Conservation (phyloP, 2,888 invertebrate species). For the Drosophila meridiana region DNA sequence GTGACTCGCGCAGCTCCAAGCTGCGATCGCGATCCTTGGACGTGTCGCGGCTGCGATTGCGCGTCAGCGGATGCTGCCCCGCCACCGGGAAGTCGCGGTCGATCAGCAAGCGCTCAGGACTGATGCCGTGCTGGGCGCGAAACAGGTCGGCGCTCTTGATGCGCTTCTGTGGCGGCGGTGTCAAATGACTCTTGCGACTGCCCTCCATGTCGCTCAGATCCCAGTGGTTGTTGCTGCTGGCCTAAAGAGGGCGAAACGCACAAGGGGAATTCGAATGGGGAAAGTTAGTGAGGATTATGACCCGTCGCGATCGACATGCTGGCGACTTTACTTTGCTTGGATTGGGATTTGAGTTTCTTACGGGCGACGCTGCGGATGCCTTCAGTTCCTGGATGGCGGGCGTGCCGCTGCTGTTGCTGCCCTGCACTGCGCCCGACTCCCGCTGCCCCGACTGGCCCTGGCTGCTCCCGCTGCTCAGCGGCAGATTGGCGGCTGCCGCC, state of each 20-base stretch:
- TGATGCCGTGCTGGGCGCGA: slow-evolving; percentile 87
- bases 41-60: slow-evolving; percentile 82
- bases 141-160: slow-evolving; percentile 90
- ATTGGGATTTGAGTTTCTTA: slow-evolving; percentile 83
- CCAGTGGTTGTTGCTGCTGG: slow-evolving; percentile 86
- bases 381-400: slow-evolving; percentile 85
- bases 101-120: slow-evolving; percentile 84
- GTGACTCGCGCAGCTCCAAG: slow-evolving; percentile 89
- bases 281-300: background rate
- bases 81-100: slow-evolving; percentile 84
- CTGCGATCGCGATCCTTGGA: slow-evolving; percentile 87
- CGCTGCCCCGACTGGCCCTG: slow-evolving; percentile 3
- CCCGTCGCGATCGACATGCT: slow-evolving; percentile 24
- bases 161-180: slow-evolving; percentile 89
- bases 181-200: slow-evolving; percentile 86
- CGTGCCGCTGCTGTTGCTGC: slow-evolving; percentile 65
- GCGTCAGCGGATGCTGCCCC: slow-evolving; percentile 84
- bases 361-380: slow-evolving; percentile 85
- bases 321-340: slow-evolving; percentile 82
- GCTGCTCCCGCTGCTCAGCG: slow-evolving; percentile 32
- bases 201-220: slow-evolving; percentile 86
- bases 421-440: slow-evolving; percentile 11
- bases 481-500: slow-evolving; percentile 56
- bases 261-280: background rate
- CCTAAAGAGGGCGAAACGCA: slow-evolving; percentile 48